These are phyloP conservation scores for Dipodomys ordii DNA, from an alignment of 2,113 vertebrate species.

Conservation along the genomic window DNA sequence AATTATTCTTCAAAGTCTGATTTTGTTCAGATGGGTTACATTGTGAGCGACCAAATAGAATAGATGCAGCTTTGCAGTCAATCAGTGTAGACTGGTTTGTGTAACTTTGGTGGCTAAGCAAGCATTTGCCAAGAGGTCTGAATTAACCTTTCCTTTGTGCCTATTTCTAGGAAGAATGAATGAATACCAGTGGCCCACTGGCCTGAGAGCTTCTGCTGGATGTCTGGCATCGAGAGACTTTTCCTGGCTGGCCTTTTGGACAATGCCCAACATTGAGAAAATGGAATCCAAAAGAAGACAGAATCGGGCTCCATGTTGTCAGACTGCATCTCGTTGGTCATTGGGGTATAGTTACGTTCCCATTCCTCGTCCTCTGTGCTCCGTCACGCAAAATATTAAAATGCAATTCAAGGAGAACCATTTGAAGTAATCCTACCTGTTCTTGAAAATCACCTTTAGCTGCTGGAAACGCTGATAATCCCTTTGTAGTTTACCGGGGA, in stretches of 20 bases:
- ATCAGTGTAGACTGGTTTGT: not conserved
- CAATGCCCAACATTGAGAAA: constrained; percentile 49
- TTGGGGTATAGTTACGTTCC: not conserved
- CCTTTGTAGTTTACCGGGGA: constrained; percentile 3
- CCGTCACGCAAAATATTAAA: constrained; percentile 45
- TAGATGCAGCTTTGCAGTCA: not conserved
- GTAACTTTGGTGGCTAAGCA: constrained; percentile 14
- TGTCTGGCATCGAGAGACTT: constrained; percentile 49
- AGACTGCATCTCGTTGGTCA: not conserved
- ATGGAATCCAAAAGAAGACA: constrained; percentile 56
- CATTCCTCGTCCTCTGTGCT: constrained; percentile 3
- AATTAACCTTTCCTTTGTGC: constrained; percentile 64
- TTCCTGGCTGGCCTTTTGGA: constrained; percentile 49
- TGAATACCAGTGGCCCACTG: not conserved
- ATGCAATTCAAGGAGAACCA: constrained; percentile 55
- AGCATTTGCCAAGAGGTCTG: constrained; percentile 30
- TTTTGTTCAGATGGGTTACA: not conserved
- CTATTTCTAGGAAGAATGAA: constrained; percentile 61
- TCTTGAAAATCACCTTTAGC: constrained; percentile 67
- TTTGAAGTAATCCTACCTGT: constrained; percentile 60
- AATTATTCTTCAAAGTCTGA: constrained; percentile 47
- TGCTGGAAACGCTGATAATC: constrained; percentile 48
- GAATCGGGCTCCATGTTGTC: not conserved
- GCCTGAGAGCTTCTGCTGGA: constrained; percentile 1
- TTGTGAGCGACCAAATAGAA: not conserved